Evolutionary conservation across 2,113 vertebrate species (phyloP).

Genomic region (Gasterosteus aculeatus): DNA sequence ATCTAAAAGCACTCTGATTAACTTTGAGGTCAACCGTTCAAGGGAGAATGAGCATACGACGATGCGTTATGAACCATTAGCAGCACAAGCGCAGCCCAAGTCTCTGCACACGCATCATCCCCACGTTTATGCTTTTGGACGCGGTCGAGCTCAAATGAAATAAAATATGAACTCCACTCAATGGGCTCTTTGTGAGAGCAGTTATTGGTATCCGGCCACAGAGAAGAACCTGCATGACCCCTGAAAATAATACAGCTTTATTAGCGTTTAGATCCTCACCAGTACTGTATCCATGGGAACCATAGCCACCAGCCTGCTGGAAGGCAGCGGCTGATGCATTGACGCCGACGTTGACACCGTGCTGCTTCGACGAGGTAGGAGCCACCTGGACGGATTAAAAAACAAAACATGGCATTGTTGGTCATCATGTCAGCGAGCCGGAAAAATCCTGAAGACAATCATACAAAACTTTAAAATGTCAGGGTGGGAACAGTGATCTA

Average conservation of each 20-base stretch:
- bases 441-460: neutral
- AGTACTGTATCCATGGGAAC: slow-evolving; percentile 95
- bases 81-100: slow-evolving; percentile 32
- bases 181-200: slow-evolving; percentile 21
- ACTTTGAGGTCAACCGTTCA: slow-evolving; percentile 26
- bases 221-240: slow-evolving; percentile 31
- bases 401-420: neutral
- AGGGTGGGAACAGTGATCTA: neutral
- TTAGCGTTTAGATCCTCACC: slow-evolving; percentile 78
- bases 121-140: slow-evolving; percentile 33
- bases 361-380: slow-evolving; percentile 98
- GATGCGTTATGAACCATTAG: slow-evolving; percentile 15
- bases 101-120: slow-evolving; percentile 23
- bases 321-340: slow-evolving; percentile 94
- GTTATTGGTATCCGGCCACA: slow-evolving; percentile 20
- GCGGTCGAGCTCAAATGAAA: slow-evolving; percentile 20
- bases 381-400: slow-evolving; percentile 83
- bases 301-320: slow-evolving; percentile 95
- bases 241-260: slow-evolving; percentile 17
- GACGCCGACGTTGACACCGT: slow-evolving; percentile 97
- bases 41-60: slow-evolving; percentile 8
- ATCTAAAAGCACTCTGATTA: slow-evolving; percentile 1
- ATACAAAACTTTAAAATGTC: neutral
- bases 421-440: neutral
- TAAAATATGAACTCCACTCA: slow-evolving; percentile 31